phyloP scores from a whole-genome alignment of 2,113 vertebrate species.

The Xyliphius kryptos region DNA sequence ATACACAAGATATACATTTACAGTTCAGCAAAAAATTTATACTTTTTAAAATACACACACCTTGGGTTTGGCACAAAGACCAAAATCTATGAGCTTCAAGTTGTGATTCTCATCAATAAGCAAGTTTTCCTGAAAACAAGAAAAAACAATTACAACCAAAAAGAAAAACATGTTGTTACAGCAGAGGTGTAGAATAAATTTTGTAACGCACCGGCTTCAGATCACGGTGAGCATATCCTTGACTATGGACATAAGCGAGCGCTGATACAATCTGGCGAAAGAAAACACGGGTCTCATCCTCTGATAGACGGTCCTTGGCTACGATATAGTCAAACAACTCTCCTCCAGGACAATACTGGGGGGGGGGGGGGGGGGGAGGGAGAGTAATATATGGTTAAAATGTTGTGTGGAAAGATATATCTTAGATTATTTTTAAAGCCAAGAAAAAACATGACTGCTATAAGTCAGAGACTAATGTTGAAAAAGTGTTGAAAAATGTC shows the following conservation, averaged over 20 bases:
- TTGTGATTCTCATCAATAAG: slow-evolving; percentile 84
- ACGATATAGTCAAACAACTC: slow-evolving; percentile 95
- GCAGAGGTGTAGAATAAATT: background rate
- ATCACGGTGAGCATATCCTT: slow-evolving; percentile 90
- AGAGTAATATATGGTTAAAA: background rate
- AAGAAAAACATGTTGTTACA: background rate
- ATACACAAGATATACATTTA: too few relatives aligned
- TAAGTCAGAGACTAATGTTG: too few relatives aligned
- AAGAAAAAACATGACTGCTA: too few relatives aligned
- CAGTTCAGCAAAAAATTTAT: too few relatives aligned
- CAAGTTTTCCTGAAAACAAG: slow-evolving; percentile 78
- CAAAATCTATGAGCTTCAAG: slow-evolving; percentile 94
- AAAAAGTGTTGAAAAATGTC: too few relatives aligned
- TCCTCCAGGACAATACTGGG: slow-evolving; percentile 89
- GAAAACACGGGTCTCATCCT: slow-evolving; percentile 84
- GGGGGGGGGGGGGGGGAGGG: background rate
- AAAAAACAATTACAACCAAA: slow-evolving; percentile 9
- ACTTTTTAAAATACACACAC: slow-evolving; percentile 51
- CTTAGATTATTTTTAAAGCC: too few relatives aligned
- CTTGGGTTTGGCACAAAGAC: slow-evolving; percentile 92
- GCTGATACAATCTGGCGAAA: slow-evolving; percentile 92
- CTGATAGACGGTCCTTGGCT: slow-evolving; percentile 81
- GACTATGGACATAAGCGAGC: slow-evolving; percentile 85
- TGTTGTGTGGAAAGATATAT: too few relatives aligned
- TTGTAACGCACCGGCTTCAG: slow-evolving; percentile 77